Base-by-base conservation (phyloP, 1,140 invertebrate genomes). In the Metaphire vulgaris region DNA sequence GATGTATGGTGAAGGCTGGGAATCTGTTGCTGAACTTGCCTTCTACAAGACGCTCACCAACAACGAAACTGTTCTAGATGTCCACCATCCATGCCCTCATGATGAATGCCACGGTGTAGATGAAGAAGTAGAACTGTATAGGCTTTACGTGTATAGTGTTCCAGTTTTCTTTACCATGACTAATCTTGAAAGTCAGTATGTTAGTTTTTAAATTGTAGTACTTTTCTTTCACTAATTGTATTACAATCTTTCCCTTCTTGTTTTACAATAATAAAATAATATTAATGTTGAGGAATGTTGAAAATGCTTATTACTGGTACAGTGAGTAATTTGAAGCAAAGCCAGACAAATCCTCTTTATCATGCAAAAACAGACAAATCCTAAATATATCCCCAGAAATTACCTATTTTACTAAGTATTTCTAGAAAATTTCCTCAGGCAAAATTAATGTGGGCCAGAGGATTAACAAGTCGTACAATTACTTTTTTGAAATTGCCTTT, bases 261-360 rank as follows among this genome's bases (percentile, higher is more conserved):
- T n/a, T n/a, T 56, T 56, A 56, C 41, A 56, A 56, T 56, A 56
- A 56, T 56, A 56, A 6, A 56, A 56, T 56, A 56, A 56, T 56
- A 21, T 6, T 56, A 56, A 56, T 56, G 21, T 56, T 56, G 41
- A 56, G 41, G 41, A 56, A 56, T 56, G 41, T 56, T 56, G 6
- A 56, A 12, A 56, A 56, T 56, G 41, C 41, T 56, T n/a, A n/a
- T n/a, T n/a, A n/a, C n/a, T n/a, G n/a, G n/a, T n/a, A n/a, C n/a
- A n/a, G 21, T 56, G 41, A 21, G 41, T 56, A 56, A 12, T 12
- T 56, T 56, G 41, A 21, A 56, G 6, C 41, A 56, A 56, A 56
- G 21, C 41, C 41, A 56, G 41, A 56, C 41, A 56, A 56, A 56
- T 56, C 41, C 41, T 6, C 21, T 56, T 12, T 56, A 56, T 56